Conservation (phyloP, 2,888 invertebrate genomes). For the Scaptomyza tumidula region DNA sequence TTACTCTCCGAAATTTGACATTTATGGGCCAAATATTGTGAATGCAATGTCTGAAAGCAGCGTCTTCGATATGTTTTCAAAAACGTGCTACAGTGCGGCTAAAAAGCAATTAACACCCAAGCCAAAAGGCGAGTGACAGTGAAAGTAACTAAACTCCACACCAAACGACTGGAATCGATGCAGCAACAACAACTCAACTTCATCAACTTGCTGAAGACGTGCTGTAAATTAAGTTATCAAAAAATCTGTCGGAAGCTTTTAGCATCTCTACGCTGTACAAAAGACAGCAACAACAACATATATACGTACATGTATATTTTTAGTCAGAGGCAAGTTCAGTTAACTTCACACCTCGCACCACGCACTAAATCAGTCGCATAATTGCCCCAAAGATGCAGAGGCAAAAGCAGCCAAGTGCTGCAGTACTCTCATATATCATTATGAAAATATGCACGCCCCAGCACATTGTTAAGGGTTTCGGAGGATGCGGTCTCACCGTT, state of each 20-base stretch:
- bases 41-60: background rate
- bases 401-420: constrained; percentile 39
- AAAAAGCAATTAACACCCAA: constrained; percentile 65
- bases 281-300: constrained; percentile 37
- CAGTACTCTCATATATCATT: constrained; percentile 64
- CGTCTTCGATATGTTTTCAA: constrained; percentile 24
- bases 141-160: constrained; percentile 59
- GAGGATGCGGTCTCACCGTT: constrained; percentile 51
- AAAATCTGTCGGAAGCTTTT: constrained; percentile 77
- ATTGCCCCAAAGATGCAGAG: constrained; percentile 51
- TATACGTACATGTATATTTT: background rate
- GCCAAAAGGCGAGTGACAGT: constrained; percentile 66
- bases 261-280: constrained; percentile 55
- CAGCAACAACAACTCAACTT: constrained; percentile 43
- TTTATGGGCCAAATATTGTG: constrained; percentile 22
- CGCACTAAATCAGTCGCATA: constrained; percentile 79
- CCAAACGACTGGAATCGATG: constrained; percentile 41
- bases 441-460: constrained; percentile 73
- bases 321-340: constrained; percentile 42
- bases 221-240: constrained; percentile 77
- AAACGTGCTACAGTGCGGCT: background rate
- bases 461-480: constrained; percentile 32
- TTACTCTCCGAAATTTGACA: constrained; percentile 23
- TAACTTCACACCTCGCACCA: constrained; percentile 76
- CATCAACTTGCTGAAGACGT: constrained; percentile 67